These are phyloP conservation scores for Atrina japonica DNA, from an alignment of 2,888 invertebrate species.

Conservation along the genomic window DNA sequence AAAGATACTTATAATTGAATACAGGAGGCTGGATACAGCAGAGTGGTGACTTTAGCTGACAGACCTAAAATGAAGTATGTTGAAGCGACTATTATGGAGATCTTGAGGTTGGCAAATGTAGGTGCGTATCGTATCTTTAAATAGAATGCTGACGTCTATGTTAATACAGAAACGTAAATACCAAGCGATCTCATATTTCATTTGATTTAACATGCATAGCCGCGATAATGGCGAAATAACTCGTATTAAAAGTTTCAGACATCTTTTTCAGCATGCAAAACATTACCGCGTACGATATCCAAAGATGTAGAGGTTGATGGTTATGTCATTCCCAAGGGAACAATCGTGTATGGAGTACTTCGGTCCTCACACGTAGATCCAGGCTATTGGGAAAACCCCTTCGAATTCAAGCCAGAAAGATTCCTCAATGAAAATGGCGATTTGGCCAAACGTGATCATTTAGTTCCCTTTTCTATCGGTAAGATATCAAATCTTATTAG, in stretches of 20 bases:
- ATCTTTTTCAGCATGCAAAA: constrained; percentile 40
- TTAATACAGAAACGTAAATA: too few relatives aligned
- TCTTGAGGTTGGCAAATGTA: constrained; percentile 50
- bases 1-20: too few relatives aligned
- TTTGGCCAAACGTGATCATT: constrained; percentile 22
- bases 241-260: too few relatives aligned
- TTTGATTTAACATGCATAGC: too few relatives aligned
- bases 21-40: constrained; percentile 42
- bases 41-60: constrained; percentile 44
- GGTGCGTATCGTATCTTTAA: constrained; percentile 21
- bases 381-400: constrained; percentile 59
- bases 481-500: background rate
- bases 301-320: constrained; percentile 39
- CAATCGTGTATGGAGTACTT: constrained; percentile 57
- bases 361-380: constrained; percentile 61
- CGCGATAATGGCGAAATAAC: too few relatives aligned
- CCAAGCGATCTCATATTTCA: too few relatives aligned
- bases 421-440: constrained; percentile 35
- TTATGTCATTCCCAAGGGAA: constrained; percentile 51
- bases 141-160: too few relatives aligned
- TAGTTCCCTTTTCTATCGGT: constrained; percentile 43
- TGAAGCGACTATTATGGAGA: constrained; percentile 55
- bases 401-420: constrained; percentile 59
- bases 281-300: constrained; percentile 49
- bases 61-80: constrained; percentile 52